phyloP scores from a whole-genome alignment of 2,888 invertebrate species.

The Stenichneumon culpator region DNA sequence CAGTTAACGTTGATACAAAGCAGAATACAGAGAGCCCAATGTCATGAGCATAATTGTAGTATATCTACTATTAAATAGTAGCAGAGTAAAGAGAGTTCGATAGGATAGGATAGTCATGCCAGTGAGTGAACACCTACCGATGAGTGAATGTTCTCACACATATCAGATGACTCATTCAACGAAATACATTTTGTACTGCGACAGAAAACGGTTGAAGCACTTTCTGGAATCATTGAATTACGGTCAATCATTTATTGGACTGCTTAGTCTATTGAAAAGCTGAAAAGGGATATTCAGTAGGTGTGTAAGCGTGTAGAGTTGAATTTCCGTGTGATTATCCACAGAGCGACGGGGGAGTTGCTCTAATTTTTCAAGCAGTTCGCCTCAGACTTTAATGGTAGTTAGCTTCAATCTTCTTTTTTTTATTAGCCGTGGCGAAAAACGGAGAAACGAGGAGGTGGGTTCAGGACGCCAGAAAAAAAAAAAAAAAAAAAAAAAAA shows the following conservation, averaged over 20 bases:
- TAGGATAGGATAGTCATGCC: constrained; percentile 1
- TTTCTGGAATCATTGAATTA: neutral
- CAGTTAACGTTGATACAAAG: too few species aligned
- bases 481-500: neutral
- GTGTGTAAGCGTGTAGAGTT: neutral
- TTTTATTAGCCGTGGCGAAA: neutral
- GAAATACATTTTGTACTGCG: neutral
- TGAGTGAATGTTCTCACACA: neutral
- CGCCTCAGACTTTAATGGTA: neutral
- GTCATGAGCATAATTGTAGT: too few species aligned
- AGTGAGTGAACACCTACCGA: neutral
- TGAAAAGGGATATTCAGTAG: neutral
- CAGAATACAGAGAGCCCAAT: too few species aligned
- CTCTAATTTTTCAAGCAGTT: constrained; percentile 13
- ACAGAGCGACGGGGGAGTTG: neutral
- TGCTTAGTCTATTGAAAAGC: neutral
- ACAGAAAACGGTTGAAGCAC: neutral
- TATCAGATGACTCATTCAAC: neutral
- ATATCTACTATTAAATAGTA: too few species aligned
- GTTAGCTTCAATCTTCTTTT: neutral
- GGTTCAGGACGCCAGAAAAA: neutral
- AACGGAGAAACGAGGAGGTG: neutral
- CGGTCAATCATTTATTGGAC: neutral
- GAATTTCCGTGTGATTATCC: constrained; percentile 8
- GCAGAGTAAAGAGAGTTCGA: too few species aligned